Base-by-base conservation (phyloP, 30 jellyfish, hydroid and myxozoan genomes). In the Chrysaora quinquecirrha region DNA sequence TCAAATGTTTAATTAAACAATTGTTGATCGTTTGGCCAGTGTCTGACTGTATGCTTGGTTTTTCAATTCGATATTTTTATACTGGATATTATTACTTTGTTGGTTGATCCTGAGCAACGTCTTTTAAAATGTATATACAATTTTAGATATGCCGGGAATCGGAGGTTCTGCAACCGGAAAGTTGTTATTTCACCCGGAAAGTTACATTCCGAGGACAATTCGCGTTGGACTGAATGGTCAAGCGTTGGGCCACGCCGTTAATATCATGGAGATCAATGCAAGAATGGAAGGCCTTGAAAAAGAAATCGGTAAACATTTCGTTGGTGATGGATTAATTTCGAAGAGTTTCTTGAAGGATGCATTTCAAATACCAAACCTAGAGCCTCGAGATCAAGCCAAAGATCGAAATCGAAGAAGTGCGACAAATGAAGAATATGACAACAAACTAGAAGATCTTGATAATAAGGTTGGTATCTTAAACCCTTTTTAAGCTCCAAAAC, bases 251-350 rank as follows among this genome's bases (percentile, higher is more conserved):
- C 83, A 58, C 56, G 80, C 99, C 4, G 82, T 94, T 70, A 85
- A 94, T 74, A 67, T 89, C 38, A 16, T 94, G 19, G 96, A 84
- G 50, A 35, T 94, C 3, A 73, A 83, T 60, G 95, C 93, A 33
- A 83, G 99, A 70, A 78, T 84, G 87, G 99, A 94, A 75, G 99
- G 99, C 29, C 43, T 94, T 30, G 99, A 94, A 61, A 48, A 35
- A 12, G 70, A 64, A 1, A 48, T 83, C 21, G 84, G 76, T 16
- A 84, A 84, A 31, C 48, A 72, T 22, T 43, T 93, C 35, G 92
- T 83, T 20, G 83, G 63, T 2, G 61, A 78, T 30, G 98, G 97
- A 24, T 76, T 73, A 48, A 75, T 87, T 9, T 79, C 96, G n/a
- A 71, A 67, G 18, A 46, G 71, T 9, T 83, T 62, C 62, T 18